Conservation (phyloP, 2,797 vertebrate genomes). For the Anas capensis region DNA sequence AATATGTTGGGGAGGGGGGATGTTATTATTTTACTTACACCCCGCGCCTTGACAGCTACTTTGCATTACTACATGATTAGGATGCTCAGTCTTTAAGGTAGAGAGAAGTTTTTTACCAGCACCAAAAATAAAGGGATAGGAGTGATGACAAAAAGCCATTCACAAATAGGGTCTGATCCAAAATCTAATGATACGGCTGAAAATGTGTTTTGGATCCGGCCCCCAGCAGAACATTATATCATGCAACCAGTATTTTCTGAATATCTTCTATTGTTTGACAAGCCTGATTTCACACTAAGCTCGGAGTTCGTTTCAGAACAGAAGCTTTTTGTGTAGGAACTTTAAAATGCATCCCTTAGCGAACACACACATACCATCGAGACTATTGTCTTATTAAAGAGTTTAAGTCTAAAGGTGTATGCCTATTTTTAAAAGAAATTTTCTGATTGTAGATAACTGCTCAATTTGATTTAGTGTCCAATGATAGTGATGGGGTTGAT, state of each 20-base stretch:
- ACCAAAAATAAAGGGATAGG: not conserved
- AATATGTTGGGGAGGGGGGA: not conserved
- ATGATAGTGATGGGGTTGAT: constrained; percentile 88
- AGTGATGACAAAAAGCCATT: not conserved
- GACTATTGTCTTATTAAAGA: constrained; percentile 79
- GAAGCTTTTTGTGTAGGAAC: constrained; percentile 30
- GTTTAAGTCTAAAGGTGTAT: constrained; percentile 78
- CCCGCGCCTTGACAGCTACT: constrained; percentile 4
- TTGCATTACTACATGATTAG: not conserved
- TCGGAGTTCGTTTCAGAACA: constrained; percentile 8
- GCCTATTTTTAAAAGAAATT: constrained; percentile 82
- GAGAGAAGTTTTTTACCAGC: not conserved
- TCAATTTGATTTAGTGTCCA: constrained; percentile 89
- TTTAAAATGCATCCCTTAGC: constrained; percentile 51
- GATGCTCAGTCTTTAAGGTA: not conserved
- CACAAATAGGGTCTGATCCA: not conserved
- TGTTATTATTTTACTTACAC: not conserved
- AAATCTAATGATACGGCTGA: not conserved
- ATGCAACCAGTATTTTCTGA: not conserved
- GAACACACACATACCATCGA: constrained; percentile 49
- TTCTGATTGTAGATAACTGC: constrained; percentile 87
- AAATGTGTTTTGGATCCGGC: constrained; percentile 10
- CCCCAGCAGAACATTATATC: not conserved
- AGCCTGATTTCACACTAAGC: constrained; percentile 17
- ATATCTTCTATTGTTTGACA: constrained; percentile 25